Conservation (phyloP, 2,797 vertebrate species). For the Rallus crepitans region DNA sequence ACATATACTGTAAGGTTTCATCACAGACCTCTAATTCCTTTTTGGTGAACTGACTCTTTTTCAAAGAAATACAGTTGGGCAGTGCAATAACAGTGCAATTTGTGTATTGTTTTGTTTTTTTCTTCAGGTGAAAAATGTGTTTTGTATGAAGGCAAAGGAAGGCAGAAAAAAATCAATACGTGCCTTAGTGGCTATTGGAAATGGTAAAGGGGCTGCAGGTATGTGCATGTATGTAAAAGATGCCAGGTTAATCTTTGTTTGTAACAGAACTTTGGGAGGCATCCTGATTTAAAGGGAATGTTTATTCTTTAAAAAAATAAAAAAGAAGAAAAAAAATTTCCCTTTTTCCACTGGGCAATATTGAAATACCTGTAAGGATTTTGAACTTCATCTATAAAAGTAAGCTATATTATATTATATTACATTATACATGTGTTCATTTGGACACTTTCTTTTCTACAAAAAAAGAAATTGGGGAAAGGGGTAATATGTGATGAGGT, state of each 20-base stretch:
- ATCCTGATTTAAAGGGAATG: neutral
- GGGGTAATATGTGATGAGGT: neutral
- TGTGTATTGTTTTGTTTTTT: neutral
- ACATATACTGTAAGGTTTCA: neutral
- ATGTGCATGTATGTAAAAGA: neutral
- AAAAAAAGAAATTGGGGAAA: neutral
- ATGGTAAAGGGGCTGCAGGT: conserved; percentile 94
- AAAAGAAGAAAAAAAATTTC: neutral
- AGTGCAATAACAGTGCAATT: neutral
- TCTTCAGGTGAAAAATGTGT: conserved; percentile 91
- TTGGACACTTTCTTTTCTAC: neutral
- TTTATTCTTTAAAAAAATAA: neutral
- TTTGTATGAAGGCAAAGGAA: conserved; percentile 95
- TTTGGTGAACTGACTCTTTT: neutral
- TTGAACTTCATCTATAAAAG: neutral
- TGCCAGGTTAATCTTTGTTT: neutral
- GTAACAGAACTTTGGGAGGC: neutral
- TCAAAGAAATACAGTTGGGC: neutral
- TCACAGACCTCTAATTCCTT: neutral
- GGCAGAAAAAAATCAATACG: conserved; percentile 91
- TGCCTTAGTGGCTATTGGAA: conserved; percentile 92
- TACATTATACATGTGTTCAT: neutral
- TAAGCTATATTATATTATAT: neutral
- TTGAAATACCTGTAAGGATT: neutral
- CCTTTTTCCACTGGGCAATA: neutral